Conservation (phyloP, 1,140 invertebrate species). For the Macrocentrus cingulum region DNA sequence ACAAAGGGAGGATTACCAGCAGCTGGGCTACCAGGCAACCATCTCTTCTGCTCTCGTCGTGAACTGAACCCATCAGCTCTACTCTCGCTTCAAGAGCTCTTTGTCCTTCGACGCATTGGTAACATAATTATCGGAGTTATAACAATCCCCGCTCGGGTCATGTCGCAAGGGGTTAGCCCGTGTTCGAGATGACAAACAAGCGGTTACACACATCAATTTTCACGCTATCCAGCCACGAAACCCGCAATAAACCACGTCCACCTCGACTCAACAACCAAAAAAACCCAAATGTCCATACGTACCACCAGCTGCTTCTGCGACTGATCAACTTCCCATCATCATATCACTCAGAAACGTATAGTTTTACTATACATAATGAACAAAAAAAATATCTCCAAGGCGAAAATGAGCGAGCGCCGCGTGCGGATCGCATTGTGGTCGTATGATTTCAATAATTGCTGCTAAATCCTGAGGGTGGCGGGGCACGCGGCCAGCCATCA, state of each 20-base stretch:
- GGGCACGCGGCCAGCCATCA: slow-evolving; percentile 36
- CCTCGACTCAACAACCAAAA: no score
- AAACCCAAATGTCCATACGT: no score
- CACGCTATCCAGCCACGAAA: not conserved
- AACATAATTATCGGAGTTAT: slow-evolving; percentile 62
- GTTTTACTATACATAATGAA: no score
- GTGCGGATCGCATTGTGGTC: slow-evolving; percentile 41
- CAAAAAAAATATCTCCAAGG: no score
- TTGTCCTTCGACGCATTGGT: slow-evolving; percentile 59
- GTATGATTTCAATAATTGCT: slow-evolving; percentile 53
- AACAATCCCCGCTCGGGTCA: slow-evolving; percentile 55
- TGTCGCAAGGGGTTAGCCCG: slow-evolving; percentile 27
- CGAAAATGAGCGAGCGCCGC: slow-evolving; percentile 10
- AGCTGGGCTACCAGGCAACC: slow-evolving; percentile 56
- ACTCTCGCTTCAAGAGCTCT: slow-evolving; percentile 39
- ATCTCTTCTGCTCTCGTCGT: slow-evolving; percentile 47
- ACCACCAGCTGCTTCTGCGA: no score
- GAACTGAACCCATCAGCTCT: not conserved
- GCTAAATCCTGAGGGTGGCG: slow-evolving; percentile 52
- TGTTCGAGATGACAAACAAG: slow-evolving; percentile 11
- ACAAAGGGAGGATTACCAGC: slow-evolving; percentile 61
- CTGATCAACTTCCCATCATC: not conserved
- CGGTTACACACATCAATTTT: slow-evolving; percentile 7
- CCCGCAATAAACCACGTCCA: not conserved
- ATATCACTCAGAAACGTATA: no score